Evolutionary conservation across 2,888 invertebrate genomes (phyloP), one percentile per base, ranked within the genome.

Genomic region (Tenthredo mesomela): DNA sequence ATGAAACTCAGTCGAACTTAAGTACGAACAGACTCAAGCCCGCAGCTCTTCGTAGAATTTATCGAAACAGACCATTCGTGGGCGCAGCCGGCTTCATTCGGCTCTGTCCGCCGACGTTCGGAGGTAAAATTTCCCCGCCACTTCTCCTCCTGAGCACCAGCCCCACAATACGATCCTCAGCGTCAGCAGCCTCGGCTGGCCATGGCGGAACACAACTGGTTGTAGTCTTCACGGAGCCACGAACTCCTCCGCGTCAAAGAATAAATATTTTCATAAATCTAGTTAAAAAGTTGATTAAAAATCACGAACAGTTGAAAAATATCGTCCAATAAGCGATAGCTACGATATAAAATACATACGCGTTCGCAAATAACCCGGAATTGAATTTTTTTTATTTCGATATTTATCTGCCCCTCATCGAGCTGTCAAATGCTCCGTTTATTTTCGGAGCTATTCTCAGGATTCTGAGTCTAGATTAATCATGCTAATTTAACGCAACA

Each of bases 201-300:
- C 77, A 80, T 80, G 91, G 89, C 89, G 89, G 88, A 90, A 88
- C 92, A 92, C 90, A 92, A 92, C 90, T 91, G 90, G 90, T 89
- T 89, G 90, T 91, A 90, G 90, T 91, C 90, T 90, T 91, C 92
- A 89, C 91, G 91, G 80, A 90, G 91, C 89, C 88, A 90, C 67
- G 84, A 50, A 89, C 89, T 89, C 88, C 89, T 89, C 85, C 86
- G 86, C 85, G 58, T 58, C 61, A 50, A n/a, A 21, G 54, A n/a
- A 18, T 77, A 25, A 54, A 73, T 83, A 43, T 65, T 65, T 71
- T 37, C 18, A 6, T 29, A 61, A 80, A 58, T n/a, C 25, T 61
- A 61, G n/a, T 15, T 10, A 7, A 61, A 84, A 65, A 65, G 54
- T 15, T 83, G 37, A 78, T 43, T 37, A 67, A 71, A 29, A 58